Evolutionary conservation across 2,888 invertebrate genomes (phyloP).

Genomic region (Furcula furcula): DNA sequence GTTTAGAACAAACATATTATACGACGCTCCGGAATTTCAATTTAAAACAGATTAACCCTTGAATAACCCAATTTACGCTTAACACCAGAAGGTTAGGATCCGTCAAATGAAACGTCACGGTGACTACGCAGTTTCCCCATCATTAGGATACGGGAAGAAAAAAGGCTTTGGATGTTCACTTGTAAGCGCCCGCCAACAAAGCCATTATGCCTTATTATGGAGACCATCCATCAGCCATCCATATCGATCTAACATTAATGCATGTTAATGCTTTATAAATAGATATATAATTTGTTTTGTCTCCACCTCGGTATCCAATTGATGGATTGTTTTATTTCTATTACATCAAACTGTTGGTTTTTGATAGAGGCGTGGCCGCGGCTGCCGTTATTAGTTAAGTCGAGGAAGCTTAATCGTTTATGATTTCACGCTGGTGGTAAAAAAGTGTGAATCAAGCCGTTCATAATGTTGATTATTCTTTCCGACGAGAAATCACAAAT

Average conservation of each 20-base stretch:
- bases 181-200: constrained; percentile 75
- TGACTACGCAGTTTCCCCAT: constrained; percentile 70
- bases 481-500: constrained; percentile 36
- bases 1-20: constrained; percentile 34
- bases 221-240: constrained; percentile 76
- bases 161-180: constrained; percentile 66
- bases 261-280: constrained; percentile 80
- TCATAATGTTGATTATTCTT: constrained; percentile 45
- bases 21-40: constrained; percentile 42
- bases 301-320: constrained; percentile 73
- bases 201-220: constrained; percentile 79
- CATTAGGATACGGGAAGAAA: constrained; percentile 69
- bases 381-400: constrained; percentile 50
- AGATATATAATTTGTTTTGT: constrained; percentile 81
- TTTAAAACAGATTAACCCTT: constrained; percentile 66
- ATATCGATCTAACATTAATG: constrained; percentile 79
- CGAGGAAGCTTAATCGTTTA: constrained; percentile 61
- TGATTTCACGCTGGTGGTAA: constrained; percentile 64
- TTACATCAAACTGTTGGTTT: constrained; percentile 65
- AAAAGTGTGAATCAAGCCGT: constrained; percentile 61
- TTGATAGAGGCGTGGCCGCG: constrained; percentile 66
- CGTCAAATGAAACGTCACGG: constrained; percentile 63
- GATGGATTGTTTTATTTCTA: constrained; percentile 72
- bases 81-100: constrained; percentile 67
- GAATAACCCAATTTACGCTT: constrained; percentile 60